Conservation (phyloP, 2,888 invertebrate species). For the Drosophila ustulata region DNA sequence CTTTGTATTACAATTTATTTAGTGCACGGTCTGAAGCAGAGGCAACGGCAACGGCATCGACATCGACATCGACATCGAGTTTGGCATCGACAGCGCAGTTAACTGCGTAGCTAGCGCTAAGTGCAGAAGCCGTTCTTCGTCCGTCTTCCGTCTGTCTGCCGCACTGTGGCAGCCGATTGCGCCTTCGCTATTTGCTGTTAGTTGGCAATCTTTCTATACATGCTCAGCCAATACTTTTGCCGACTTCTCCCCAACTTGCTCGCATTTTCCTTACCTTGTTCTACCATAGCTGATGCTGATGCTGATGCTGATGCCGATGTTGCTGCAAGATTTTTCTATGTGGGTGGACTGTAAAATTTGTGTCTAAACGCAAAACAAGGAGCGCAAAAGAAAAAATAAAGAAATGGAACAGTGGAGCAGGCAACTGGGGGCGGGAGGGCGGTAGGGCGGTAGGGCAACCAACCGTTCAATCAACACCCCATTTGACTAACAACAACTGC, state of each 20-base stretch:
- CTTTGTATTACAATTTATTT: slow-evolving; percentile 80
- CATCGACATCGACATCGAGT: slow-evolving; percentile 8
- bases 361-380: slow-evolving; percentile 75
- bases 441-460: slow-evolving; percentile 46
- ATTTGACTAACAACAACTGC: slow-evolving; percentile 71
- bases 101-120: slow-evolving; percentile 15
- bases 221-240: slow-evolving; percentile 71
- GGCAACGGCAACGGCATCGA: slow-evolving; percentile 1
- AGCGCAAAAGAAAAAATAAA: slow-evolving; percentile 30
- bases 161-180: background rate
- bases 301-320: background rate
- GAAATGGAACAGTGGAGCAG: background rate
- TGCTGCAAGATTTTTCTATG: slow-evolving; percentile 32
- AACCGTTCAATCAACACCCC: slow-evolving; percentile 82
- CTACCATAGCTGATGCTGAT: background rate
- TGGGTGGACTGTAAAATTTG: slow-evolving; percentile 75
- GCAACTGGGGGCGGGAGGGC: slow-evolving; percentile 16
- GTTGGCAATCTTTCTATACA: slow-evolving; percentile 72
- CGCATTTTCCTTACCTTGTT: slow-evolving; percentile 41
- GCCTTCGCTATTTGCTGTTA: slow-evolving; percentile 25
- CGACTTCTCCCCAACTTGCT: slow-evolving; percentile 43
- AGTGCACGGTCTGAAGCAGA: slow-evolving; percentile 63
- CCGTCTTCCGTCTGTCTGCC: slow-evolving; percentile 5
- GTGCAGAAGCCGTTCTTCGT: slow-evolving; percentile 28
- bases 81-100: slow-evolving; percentile 13